These are phyloP conservation scores for Clinocottus analis DNA, from an alignment of 2,113 vertebrate species.

Conservation along the genomic window DNA sequence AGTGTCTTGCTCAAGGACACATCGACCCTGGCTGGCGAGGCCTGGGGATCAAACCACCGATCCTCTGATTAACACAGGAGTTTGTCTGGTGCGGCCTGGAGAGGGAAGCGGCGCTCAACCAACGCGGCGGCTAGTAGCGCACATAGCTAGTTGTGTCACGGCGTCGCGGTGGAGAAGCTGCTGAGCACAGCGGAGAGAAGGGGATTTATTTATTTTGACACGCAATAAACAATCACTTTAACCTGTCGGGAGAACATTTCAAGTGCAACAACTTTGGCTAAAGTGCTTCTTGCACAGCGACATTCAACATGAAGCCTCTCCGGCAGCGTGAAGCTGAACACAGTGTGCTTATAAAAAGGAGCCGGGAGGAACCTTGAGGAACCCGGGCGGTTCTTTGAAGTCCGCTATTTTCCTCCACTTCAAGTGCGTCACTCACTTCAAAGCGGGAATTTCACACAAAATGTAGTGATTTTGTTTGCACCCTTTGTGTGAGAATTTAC, in stretches of 20 bases:
- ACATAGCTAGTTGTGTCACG: background rate
- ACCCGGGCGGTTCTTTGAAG: conserved; percentile 68
- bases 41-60: no score
- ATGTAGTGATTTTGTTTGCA: conserved; percentile 31
- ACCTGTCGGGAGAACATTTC: conserved; percentile 40
- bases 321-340: conserved; percentile 47
- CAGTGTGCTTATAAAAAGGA: conserved; percentile 53
- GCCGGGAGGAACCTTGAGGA: conserved; percentile 63
- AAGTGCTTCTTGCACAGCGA: conserved; percentile 51
- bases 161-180: background rate
- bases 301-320: conserved; percentile 47
- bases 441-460: conserved; percentile 72
- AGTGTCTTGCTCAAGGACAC: no score
- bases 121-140: background rate
- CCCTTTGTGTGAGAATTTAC: conserved; percentile 60
- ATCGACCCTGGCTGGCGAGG: no score
- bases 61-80: background rate
- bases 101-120: background rate
- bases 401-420: conserved; percentile 63
- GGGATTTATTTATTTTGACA: background rate
- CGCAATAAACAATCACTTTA: conserved; percentile 25
- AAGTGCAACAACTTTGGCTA: conserved; percentile 44
- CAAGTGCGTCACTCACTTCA: conserved; percentile 65
- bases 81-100: background rate
- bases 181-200: background rate